phyloP scores from a whole-genome alignment of 2,888 invertebrate genomes.

The Orthonychiurus folsomi region DNA sequence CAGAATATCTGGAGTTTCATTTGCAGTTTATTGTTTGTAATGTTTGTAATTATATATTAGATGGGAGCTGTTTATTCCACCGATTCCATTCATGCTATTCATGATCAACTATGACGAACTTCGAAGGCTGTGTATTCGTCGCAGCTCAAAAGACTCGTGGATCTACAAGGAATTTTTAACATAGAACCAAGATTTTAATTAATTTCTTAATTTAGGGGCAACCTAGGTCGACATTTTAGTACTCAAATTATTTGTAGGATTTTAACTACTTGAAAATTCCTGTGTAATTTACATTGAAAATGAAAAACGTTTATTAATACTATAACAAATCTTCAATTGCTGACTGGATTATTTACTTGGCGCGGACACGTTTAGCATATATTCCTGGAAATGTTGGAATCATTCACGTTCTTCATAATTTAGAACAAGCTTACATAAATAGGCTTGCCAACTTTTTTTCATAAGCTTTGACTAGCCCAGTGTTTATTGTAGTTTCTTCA shows the following conservation, averaged over 20 bases:
- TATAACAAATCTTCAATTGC: no score
- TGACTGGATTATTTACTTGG: no score
- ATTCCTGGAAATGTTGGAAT: no score
- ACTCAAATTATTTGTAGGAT: background rate
- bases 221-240: background rate
- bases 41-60: slow-evolving; percentile 1
- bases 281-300: no score
- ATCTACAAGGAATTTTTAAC: slow-evolving; percentile 12
- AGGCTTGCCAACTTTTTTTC: no score
- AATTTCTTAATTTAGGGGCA: background rate
- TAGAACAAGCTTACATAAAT: no score
- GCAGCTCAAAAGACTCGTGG: slow-evolving; percentile 5
- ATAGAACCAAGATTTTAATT: background rate
- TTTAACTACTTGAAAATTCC: background rate
- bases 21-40: background rate
- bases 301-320: no score
- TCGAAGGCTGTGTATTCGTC: slow-evolving; percentile 7
- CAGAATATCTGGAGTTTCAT: background rate
- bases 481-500: no score
- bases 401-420: no score
- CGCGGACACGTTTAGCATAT: no score
- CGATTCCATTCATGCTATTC: slow-evolving; percentile 11
- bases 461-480: no score
- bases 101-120: slow-evolving; percentile 12
- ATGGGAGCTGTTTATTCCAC: slow-evolving; percentile 12